phyloP scores from a whole-genome alignment of 2,888 invertebrate genomes.

The Eubasilissa splendida region DNA sequence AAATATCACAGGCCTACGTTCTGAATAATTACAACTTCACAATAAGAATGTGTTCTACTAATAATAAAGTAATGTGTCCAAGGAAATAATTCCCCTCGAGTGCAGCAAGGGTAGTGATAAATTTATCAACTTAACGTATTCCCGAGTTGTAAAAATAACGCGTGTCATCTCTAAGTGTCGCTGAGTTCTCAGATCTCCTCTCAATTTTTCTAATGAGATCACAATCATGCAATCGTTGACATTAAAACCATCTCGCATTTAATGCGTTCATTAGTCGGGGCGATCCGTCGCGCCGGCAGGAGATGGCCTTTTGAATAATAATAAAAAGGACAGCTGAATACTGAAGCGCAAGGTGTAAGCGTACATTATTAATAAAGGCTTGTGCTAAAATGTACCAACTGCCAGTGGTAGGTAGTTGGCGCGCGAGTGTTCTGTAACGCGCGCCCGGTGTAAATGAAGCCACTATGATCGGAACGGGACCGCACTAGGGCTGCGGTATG shows the following conservation, averaged over 20 bases:
- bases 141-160: no score
- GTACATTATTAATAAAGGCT: constrained; percentile 52
- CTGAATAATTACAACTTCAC: no score
- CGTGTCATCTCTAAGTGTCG: not conserved
- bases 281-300: constrained; percentile 5
- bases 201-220: not conserved
- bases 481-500: not conserved
- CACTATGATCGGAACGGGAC: not conserved
- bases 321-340: constrained; percentile 52
- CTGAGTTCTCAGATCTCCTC: not conserved
- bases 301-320: constrained; percentile 48
- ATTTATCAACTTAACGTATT: no score
- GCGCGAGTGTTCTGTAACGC: constrained; percentile 7
- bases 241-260: constrained; percentile 1
- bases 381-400: constrained; percentile 55
- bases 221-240: constrained; percentile 12
- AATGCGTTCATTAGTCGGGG: constrained; percentile 28
- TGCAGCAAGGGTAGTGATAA: no score
- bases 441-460: constrained; percentile 23
- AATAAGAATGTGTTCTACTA: no score
- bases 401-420: constrained; percentile 28
- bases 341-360: constrained; percentile 56
- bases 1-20: no score
- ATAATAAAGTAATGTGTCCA: no score
- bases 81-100: no score